Conservation (phyloP, 2,113 vertebrate genomes). For the Myrmophylax atrothorax region DNA sequence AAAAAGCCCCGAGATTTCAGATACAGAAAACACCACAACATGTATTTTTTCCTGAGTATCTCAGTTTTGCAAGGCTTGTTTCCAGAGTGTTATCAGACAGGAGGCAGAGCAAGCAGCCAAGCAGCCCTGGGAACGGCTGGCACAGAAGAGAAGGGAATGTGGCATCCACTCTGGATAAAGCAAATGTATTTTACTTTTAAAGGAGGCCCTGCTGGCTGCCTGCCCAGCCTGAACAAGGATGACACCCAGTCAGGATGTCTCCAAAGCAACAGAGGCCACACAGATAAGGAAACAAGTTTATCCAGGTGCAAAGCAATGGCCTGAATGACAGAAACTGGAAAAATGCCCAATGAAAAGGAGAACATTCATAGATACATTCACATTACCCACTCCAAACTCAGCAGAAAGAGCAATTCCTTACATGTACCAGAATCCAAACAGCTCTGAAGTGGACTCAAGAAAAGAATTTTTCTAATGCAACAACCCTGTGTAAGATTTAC, state of each 20-base stretch:
- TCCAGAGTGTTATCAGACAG: background rate
- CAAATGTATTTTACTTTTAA: too few species aligned
- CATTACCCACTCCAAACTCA: background rate
- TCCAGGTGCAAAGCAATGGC: background rate
- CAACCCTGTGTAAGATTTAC: fast-evolving
- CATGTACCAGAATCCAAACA: background rate
- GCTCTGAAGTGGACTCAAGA: background rate
- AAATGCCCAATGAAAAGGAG: background rate
- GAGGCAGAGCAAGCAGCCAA: background rate
- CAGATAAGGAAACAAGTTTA: constrained; percentile 4
- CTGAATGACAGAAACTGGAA: fast-evolving
- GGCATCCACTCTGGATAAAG: background rate
- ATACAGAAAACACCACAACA: background rate
- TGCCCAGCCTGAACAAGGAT: background rate
- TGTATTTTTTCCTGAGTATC: too few species aligned
- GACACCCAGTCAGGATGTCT: background rate
- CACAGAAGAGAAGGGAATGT: background rate
- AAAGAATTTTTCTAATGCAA: background rate
- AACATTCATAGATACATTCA: background rate
- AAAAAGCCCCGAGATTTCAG: background rate
- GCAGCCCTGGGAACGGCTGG: background rate
- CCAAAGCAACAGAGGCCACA: background rate
- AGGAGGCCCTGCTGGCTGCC: constrained; percentile 6
- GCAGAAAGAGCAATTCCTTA: background rate
- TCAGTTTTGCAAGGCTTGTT: background rate